A percentile compares a stretch with the other conserved stretches of the same genome.
Evolutionary conservation across 2,113 vertebrate species (phyloP).

Genomic region (Siphamia tubifer): DNA sequence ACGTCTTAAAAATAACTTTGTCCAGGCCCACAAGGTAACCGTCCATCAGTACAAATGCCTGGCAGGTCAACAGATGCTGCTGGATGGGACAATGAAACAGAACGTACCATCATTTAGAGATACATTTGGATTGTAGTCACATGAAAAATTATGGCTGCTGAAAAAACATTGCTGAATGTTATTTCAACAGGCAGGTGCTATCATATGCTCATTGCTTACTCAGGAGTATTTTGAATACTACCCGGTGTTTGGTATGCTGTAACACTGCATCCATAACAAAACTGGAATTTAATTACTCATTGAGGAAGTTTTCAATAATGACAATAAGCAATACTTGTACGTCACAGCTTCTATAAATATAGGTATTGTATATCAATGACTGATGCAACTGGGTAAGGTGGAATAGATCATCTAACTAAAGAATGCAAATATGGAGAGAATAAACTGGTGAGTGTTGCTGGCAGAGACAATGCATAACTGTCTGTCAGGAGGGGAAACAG

Average conservation of each 20-base stretch:
- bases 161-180: neutral
- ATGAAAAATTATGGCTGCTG: too few relatives aligned
- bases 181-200: conserved; percentile 17
- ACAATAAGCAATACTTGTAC: too few relatives aligned
- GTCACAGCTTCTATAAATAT: neutral
- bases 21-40: neutral
- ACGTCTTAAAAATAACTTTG: neutral
- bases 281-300: too few relatives aligned
- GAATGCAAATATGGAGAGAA: conserved; percentile 5
- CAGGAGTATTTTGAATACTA: conserved; percentile 17
- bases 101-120: neutral
- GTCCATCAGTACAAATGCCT: neutral
- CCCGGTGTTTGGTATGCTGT: neutral
- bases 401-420: neutral
- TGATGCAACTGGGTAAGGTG: neutral
- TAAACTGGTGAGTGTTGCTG: neutral
- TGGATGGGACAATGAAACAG: conserved; percentile 3
- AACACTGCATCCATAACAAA: neutral
- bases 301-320: too few relatives aligned
- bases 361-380: neutral
- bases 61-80: conserved; percentile 23
- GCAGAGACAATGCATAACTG: conserved; percentile 6
- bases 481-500: neutral
- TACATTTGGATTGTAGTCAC: conserved; percentile 22
- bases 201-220: neutral